Conservation (phyloP, 1,140 invertebrate species). For the Papilio aristodemus region DNA sequence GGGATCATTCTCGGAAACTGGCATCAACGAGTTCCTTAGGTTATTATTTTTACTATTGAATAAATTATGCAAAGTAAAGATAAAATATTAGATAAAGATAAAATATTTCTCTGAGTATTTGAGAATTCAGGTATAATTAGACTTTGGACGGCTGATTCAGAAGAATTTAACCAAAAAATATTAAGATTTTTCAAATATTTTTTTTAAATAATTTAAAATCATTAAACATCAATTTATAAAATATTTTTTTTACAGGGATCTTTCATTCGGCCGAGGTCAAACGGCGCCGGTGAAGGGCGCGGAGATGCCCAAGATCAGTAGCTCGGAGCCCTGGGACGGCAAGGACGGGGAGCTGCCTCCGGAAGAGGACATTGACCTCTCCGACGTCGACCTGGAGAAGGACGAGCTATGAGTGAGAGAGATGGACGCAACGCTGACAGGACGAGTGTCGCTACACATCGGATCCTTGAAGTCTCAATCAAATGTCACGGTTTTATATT, state of each 20-base stretch:
- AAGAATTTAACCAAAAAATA: too few relatives aligned
- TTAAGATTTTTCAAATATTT: too few relatives aligned
- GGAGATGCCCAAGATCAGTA: conserved; percentile 88
- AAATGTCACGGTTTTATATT: background rate
- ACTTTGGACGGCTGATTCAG: too few relatives aligned
- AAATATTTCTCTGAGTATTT: too few relatives aligned
- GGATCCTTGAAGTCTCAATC: conserved; percentile 4
- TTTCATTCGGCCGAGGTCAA: conserved; percentile 96
- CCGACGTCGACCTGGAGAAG: conserved; percentile 93
- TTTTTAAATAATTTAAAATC: too few relatives aligned
- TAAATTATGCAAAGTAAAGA: too few relatives aligned
- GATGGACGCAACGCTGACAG: conserved; percentile 2
- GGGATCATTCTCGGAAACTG: conserved; percentile 96
- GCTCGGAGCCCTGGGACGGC: conserved; percentile 95
- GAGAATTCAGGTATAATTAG: too few relatives aligned
- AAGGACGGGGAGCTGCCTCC: conserved; percentile 95
- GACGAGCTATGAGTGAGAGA: conserved; percentile 87
- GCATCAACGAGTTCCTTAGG: conserved; percentile 96
- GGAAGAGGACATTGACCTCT: conserved; percentile 96
- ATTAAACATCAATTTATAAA: too few relatives aligned
- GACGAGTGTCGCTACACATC: background rate
- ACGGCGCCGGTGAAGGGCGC: conserved; percentile 94
- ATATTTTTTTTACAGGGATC: conserved; percentile 88
- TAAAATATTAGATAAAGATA: too few relatives aligned
- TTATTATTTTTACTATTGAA: conserved; percentile 53